phyloP scores from a whole-genome alignment of 2,888 invertebrate genomes.

The Campoletis raptor region DNA sequence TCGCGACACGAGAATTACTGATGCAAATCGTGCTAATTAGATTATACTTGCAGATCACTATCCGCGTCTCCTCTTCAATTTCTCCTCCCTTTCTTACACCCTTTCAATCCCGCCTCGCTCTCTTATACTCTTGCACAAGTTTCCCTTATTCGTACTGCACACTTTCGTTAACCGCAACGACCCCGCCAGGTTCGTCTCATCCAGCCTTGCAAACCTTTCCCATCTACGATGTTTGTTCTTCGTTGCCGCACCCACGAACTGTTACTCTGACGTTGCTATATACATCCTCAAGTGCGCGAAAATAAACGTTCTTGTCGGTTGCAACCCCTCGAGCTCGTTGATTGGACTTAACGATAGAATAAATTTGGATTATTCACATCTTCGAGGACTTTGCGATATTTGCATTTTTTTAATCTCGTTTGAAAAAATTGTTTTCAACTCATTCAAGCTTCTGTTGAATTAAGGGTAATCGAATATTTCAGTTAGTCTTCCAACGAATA shows the following conservation, averaged over 20 bases:
- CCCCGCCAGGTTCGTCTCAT: conserved; percentile 29
- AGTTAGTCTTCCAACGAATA: not conserved
- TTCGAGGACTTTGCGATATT: not conserved
- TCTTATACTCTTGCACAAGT: conserved; percentile 25
- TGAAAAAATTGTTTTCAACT: conserved; percentile 4
- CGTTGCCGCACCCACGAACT: conserved; percentile 31
- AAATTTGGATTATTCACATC: conserved; percentile 47
- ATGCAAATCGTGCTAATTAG: conserved; percentile 74
- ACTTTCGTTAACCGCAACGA: conserved; percentile 49
- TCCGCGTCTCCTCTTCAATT: conserved; percentile 22
- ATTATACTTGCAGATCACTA: conserved; percentile 74
- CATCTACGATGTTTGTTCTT: conserved; percentile 55
- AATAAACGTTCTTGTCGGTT: conserved; percentile 33
- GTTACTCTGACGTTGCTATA: not conserved
- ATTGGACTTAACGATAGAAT: conserved; percentile 46
- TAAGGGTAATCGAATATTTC: not conserved
- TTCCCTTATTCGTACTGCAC: conserved; percentile 50
- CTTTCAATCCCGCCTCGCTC: conserved; percentile 9
- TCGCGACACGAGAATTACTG: conserved; percentile 68
- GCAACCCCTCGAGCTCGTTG: conserved; percentile 11
- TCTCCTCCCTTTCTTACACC: conserved; percentile 14
- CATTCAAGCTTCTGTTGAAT: conserved; percentile 6
- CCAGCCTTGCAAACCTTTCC: conserved; percentile 32
- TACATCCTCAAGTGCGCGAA: conserved; percentile 1
- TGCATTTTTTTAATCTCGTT: conserved; percentile 17